Percentiles rank a stretch among this genome's conserved stretches.
Conservation (phyloP, 2,888 invertebrate genomes). For the Polymixis lichenea region DNA sequence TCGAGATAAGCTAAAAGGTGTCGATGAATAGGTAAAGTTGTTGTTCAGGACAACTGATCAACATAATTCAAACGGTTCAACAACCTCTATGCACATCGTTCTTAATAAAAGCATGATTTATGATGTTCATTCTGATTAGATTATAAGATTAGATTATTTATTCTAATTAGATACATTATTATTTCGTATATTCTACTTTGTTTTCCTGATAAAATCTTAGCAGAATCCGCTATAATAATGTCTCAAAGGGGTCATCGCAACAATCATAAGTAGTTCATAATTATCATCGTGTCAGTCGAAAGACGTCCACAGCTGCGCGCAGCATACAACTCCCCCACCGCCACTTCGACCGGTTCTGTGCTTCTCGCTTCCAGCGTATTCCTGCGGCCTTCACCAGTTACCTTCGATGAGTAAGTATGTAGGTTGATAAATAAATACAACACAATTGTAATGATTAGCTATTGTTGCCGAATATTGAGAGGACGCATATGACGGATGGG, state of each 20-base stretch:
- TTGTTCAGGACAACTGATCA: conserved; percentile 1
- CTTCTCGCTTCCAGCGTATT: too few relatives aligned
- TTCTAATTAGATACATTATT: conserved; percentile 10
- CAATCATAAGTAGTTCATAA: not conserved
- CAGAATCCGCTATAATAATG: not conserved
- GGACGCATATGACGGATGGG: not conserved
- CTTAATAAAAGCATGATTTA: conserved; percentile 9
- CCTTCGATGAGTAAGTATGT: too few relatives aligned
- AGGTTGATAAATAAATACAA: not conserved
- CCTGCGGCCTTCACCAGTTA: too few relatives aligned
- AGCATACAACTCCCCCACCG: too few relatives aligned
- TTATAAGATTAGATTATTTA: conserved; percentile 9
- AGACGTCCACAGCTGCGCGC: too few relatives aligned
- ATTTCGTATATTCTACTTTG: not conserved
- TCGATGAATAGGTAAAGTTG: not conserved
- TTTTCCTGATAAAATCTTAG: conserved; percentile 11
- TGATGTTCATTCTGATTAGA: conserved; percentile 9
- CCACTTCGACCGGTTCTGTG: too few relatives aligned
- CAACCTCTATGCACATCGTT: conserved; percentile 7
- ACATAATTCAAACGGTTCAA: conserved; percentile 13
- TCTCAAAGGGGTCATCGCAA: not conserved
- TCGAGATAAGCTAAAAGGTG: not conserved
- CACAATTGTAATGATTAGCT: not conserved
- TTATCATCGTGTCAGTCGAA: too few relatives aligned
- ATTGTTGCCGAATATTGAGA: too few relatives aligned